Base-by-base conservation (phyloP, 2,888 invertebrate species). In the Machimus atricapillus region DNA sequence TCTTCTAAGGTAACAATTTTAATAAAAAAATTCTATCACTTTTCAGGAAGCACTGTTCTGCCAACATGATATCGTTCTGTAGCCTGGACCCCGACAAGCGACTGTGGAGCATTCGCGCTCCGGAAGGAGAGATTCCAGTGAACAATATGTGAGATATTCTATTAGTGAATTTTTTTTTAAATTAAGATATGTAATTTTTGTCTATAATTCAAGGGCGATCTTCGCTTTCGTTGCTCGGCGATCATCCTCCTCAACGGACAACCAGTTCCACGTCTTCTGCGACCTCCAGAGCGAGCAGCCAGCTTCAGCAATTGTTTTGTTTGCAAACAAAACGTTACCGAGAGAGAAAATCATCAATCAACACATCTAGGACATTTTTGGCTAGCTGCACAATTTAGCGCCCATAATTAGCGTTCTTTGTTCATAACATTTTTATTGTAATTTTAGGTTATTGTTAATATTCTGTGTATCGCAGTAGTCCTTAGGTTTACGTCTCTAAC, bases 231-330 rank as follows among this genome's bases (percentile, higher is more conserved):
- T 99, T 89, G 98, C 99, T 37, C 95, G 97, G 91, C 95, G 97
- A 93, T 96, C 96, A 74, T 96, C 97, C 86, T 96, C 96, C 90
- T 95, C 95, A 89, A 94, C 95, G 79, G 98, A 99, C 93, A 99
- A 99, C 94, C 97, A 98, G 93, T 99, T 99, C 93, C 99, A 99
- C 94, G 95, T 99, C 89, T 99, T 99, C 93, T 98, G 98, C 31
- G 99, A 99, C 92, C 93, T 98, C 88, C 98, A 98, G 91, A 96
- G 97, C 0, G 97, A 97, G 91, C 96, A 96, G 90, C 98, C 98
- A n/a, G 98, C 98, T 34, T 96, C 96, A 66, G 98, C 98, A 86
- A 98, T 99, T 91, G 98, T n/a, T n/a, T n/a, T n/a, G n/a, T 93
- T 92, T 87, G 92, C 91, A 83, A 92, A 93, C 88, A 92, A 92